A percentile compares a stretch with the other conserved stretches of the same genome.
Evolutionary conservation across 2,888 invertebrate genomes (phyloP).

Genomic region (Congeria kusceri): DNA sequence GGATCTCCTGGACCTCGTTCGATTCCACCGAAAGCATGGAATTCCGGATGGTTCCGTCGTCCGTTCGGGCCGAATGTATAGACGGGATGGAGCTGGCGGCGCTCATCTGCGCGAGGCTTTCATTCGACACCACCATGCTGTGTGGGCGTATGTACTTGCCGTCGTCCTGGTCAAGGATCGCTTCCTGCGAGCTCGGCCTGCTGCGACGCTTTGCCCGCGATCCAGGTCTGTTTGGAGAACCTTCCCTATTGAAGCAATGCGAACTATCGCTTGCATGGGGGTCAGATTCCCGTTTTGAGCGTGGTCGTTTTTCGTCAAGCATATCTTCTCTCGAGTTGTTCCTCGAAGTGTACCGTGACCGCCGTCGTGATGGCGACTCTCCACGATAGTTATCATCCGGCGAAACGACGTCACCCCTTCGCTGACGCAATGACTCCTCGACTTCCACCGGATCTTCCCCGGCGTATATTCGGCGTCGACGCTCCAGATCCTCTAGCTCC

Average conservation of each 20-base stretch:
- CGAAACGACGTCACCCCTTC: slow-evolving; percentile 67
- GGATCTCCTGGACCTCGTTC: slow-evolving; percentile 66
- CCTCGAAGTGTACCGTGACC: slow-evolving; percentile 67
- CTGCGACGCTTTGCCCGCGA: slow-evolving; percentile 61
- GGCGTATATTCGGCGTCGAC: slow-evolving; percentile 51
- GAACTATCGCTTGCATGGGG: slow-evolving; percentile 72
- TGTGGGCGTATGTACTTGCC: slow-evolving; percentile 67
- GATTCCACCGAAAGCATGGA: slow-evolving; percentile 65
- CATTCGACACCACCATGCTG: slow-evolving; percentile 74
- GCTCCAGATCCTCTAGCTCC: slow-evolving; percentile 55
- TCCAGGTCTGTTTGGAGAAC: slow-evolving; percentile 75
- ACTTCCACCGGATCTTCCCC: slow-evolving; percentile 57
- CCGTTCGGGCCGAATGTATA: slow-evolving; percentile 68
- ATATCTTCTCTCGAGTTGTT: slow-evolving; percentile 75
- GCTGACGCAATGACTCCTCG: slow-evolving; percentile 35
- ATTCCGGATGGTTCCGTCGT: slow-evolving; percentile 67
- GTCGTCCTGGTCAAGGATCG: slow-evolving; percentile 71
- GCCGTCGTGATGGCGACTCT: slow-evolving; percentile 73
- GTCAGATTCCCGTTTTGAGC: slow-evolving; percentile 63
- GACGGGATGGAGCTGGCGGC: slow-evolving; percentile 68
- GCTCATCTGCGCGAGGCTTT: slow-evolving; percentile 71
- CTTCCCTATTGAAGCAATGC: slow-evolving; percentile 76
- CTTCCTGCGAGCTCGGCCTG: slow-evolving; percentile 76
- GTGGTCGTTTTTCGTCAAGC: slow-evolving; percentile 72
- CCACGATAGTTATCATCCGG: slow-evolving; percentile 77